Percentiles rank a stretch among this genome's conserved stretches.
phyloP scores from a whole-genome alignment of 2,888 invertebrate species.

The Clitarchus hookeri region DNA sequence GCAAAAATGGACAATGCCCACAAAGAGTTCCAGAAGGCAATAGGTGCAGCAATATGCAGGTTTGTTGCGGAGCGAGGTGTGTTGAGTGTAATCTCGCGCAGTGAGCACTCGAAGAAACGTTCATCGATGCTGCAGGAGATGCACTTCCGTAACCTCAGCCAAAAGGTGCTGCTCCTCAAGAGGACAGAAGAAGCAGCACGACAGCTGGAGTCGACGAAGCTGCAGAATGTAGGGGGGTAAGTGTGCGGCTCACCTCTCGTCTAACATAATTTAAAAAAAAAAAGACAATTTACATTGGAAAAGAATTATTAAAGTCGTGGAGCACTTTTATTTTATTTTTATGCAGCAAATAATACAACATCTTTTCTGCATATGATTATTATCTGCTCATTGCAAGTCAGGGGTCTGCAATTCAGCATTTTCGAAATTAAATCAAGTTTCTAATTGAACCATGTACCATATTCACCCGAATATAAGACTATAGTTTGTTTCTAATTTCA shows the following conservation, averaged over 20 bases:
- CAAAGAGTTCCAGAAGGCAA: constrained; percentile 94
- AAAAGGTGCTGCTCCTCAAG: constrained; percentile 79
- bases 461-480: too few species aligned
- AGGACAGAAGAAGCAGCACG: constrained; percentile 96
- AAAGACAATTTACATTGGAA: constrained; percentile 53
- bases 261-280: not conserved
- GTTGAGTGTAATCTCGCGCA: constrained; percentile 83
- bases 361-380: too few species aligned
- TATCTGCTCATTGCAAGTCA: too few species aligned
- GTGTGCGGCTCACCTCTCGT: constrained; percentile 49
- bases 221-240: constrained; percentile 86
- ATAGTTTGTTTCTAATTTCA: too few species aligned
- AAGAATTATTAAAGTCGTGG: too few species aligned
- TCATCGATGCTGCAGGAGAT: constrained; percentile 94
- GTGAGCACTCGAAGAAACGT: constrained; percentile 78
- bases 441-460: too few species aligned
- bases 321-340: constrained; percentile 36
- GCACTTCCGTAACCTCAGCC: constrained; percentile 77
- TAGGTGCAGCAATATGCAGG: constrained; percentile 87
- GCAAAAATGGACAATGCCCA: constrained; percentile 89
- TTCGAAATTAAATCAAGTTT: too few species aligned
- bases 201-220: constrained; percentile 90
- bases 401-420: too few species aligned
- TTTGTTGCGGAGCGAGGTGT: constrained; percentile 85
- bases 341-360: constrained; percentile 46